Evolutionary conservation across 2,113 vertebrate genomes (phyloP), one percentile per base, ranked within the genome.

Genomic region (Eleginops maclovinus): DNA sequence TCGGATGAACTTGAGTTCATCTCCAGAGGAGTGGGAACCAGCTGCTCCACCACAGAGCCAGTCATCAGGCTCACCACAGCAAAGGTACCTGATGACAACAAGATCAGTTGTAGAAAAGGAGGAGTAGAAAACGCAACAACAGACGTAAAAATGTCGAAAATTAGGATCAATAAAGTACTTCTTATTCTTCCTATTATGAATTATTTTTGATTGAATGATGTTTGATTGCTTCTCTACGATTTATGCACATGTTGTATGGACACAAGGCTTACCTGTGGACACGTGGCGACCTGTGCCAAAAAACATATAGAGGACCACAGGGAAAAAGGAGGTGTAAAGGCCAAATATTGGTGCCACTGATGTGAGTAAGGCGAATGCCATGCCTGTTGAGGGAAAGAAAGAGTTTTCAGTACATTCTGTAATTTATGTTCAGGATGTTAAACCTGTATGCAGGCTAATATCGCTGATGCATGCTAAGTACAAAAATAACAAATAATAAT

Each of bases 311-410:
- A 97, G 90, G 68, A 97, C 84, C 80, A 97, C 95, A 0, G 97
- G 97, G 74, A 98, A 97, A 90, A 98, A 97, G 10, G 97, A 98
- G 3, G 96, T 97, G 93, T 98, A 98, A 14, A 98, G 96, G 59
- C 97, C 96, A 36, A 96, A 97, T 79, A 98, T 94, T 0, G 97
- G 96, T n/a, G 96, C 96, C 74, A 98, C 96, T 0, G 96, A 96
- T n/a, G 96, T 96, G 84, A 98, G 94, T 51, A 98, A 90, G 24
- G 97, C 97, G 83, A 98, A 98, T 16, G 97, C 96, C 97, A 98
- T 98, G 28, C 96, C 97, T 97, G 87, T 58, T 19, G 2, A 49
- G 5, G 7, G 63, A 26, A 59, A 9, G 40, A 55, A 50, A 36
- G 9, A 58, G 7, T 50, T 77, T 28, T 24, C 53, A 71, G 6